Base-by-base conservation (phyloP, 1,140 invertebrate species). In the Heliothis virescens region DNA sequence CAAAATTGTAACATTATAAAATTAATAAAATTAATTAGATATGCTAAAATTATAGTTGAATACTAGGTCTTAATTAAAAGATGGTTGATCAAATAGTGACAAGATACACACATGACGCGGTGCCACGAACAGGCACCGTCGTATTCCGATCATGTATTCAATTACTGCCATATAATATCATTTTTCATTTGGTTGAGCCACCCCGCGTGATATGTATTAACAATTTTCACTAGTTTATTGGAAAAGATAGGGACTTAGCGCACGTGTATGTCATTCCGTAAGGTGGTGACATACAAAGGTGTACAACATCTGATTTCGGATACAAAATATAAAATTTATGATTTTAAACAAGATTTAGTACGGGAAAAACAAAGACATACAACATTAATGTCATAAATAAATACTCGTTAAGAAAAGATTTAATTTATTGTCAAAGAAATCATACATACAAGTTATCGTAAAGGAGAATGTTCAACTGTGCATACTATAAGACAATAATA, bases 141-240 rank as follows among this genome's bases (percentile, higher is more conserved):
- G 47, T 71, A 76, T 76, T 76, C 74, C 76, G 74, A 78, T 83
- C 79, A 83, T 80, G 79, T 80, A 79, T 83, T 83, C 82, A 83
- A 83, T 83, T 83, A 83, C 74, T 76, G 74, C 69, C 65, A 83
- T 52, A 63, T 79, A 79, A 72, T 78, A 69, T 75, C 79, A 77
- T 83, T 75, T 83, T 81, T 80, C 71, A 79, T 81, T 65, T 79
- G 80, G 76, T 55, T 79, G 75, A 81, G 73, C 80, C 78, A 62
- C 78, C 60, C 76, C 21, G 41, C 79, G 60, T 65, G 60, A 71
- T 53, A 47, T 60, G 76, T 79, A 69, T 69, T 79, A 79, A 79
- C 62, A 79, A 79, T 71, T 50, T 79, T 79, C 76, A 71, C 76
- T 57, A 79, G 63, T 79, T 69, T 71, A 79, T 79, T 71, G 65